These are phyloP conservation scores for Paracentrotus lividus DNA, from an alignment of 53 echinoderm and acorn worm genomes.

Conservation along the genomic window DNA sequence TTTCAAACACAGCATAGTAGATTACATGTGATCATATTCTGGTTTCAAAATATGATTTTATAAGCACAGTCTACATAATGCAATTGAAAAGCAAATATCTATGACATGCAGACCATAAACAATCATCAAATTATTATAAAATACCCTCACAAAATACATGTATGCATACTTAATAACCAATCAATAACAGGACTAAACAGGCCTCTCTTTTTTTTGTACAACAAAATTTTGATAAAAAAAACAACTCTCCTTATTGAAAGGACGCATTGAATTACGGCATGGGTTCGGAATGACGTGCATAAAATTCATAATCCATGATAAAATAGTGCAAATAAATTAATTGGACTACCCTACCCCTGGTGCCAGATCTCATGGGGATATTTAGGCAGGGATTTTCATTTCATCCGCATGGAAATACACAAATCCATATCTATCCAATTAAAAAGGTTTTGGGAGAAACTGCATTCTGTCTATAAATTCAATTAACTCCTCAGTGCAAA, in stretches of 20 bases:
- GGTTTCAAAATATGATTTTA: not conserved
- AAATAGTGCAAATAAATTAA: constrained; percentile 30
- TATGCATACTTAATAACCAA: not conserved
- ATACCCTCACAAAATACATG: not conserved
- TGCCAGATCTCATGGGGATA: not conserved
- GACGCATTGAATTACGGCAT: not conserved
- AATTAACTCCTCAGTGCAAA: constrained; percentile 14
- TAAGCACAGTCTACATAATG: not conserved
- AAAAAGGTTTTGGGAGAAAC: not conserved
- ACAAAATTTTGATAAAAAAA: not conserved
- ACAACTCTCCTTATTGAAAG: not conserved
- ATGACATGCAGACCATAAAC: too few relatives aligned
- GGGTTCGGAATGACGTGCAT: not conserved
- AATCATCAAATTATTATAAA: not conserved
- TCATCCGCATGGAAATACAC: constrained; percentile 14
- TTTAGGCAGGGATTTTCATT: constrained; percentile 52
- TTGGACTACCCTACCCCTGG: constrained; percentile 1
- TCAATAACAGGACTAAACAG: too few relatives aligned
- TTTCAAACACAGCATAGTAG: not conserved
- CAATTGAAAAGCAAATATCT: not conserved
- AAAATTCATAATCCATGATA: not conserved
- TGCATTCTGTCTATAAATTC: constrained; percentile 36
- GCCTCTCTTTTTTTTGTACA: not conserved
- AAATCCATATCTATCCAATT: constrained; percentile 62
- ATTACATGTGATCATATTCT: not conserved